Base-by-base conservation (phyloP, 2,888 invertebrate species). In the Atherix ibis region DNA sequence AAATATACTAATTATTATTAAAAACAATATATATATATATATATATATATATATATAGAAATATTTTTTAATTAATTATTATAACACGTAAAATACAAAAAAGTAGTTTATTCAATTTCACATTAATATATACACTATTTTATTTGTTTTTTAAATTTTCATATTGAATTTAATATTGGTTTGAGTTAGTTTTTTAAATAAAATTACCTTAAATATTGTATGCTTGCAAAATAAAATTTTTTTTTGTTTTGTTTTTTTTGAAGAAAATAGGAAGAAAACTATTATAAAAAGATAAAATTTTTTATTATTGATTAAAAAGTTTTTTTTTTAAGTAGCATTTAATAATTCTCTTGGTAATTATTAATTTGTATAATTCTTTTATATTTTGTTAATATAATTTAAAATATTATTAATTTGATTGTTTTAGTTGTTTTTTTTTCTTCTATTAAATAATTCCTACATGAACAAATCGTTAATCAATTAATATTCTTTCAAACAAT, bases 351-450 rank as follows among this genome's bases (percentile, higher is more conserved):
- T 28, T 28, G 28, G 14, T 14, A 14, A 10, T 10, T 18, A 12
- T 30, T 37, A 34, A 32, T 38, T 39, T 34, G 36, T 36, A 27
- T 24, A n/a, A n/a, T n/a, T n/a, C n/a, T n/a, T n/a, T n/a, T n/a
- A n/a, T n/a, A n/a, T n/a, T n/a, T n/a, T n/a, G n/a, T n/a, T n/a
- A n/a, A n/a, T n/a, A n/a, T n/a, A n/a, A n/a, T n/a, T n/a, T n/a
- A n/a, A n/a, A n/a, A n/a, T n/a, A 33, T 29, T 30, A 18, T 33
- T 30, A n/a, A 22, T 28, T 29, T 19, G 16, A n/a, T n/a, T 15
- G 14, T 36, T 12, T 36, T 40, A 29, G 31, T 39, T 16, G 13
- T 35, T 19, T 31, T 24, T 30, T 18, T 40, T 32, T 32, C 34
- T 34, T 34, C 39, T 13, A 34, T 15, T 9, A 31, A 34, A 37